Conservation (phyloP, 2,113 vertebrate genomes). For the Pygoscelis antarcticus region DNA sequence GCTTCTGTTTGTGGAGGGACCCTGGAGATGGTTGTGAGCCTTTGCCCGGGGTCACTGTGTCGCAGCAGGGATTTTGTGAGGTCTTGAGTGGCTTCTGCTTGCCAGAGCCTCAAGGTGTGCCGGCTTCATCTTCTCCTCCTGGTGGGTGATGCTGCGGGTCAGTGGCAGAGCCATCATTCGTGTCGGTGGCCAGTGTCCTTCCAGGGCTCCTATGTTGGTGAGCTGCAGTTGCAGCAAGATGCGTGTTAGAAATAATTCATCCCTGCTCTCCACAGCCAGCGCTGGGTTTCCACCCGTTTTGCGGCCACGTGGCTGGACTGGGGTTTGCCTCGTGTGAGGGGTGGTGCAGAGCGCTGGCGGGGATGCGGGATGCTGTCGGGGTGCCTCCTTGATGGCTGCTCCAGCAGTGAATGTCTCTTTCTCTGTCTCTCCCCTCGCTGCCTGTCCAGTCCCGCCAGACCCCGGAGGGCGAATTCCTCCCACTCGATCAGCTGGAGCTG, state of each 20-base stretch:
- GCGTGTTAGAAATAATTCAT: slow-evolving; percentile 46
- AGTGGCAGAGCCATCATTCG: background rate
- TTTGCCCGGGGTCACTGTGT: background rate
- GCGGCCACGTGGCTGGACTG: background rate
- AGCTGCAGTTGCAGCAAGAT: slow-evolving; percentile 13
- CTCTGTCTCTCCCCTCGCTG: slow-evolving; percentile 63
- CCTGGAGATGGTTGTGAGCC: background rate
- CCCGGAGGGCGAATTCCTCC: slow-evolving; percentile 97
- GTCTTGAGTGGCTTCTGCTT: background rate
- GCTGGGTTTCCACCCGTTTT: slow-evolving; percentile 12
- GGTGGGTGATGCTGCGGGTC: background rate
- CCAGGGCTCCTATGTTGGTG: background rate
- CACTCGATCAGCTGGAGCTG: slow-evolving; percentile 97
- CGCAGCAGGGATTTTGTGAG: fast-evolving
- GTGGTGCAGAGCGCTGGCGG: slow-evolving; percentile 53
- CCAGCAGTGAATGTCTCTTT: slow-evolving; percentile 55
- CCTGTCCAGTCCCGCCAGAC: slow-evolving; percentile 94
- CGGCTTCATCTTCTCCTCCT: background rate
- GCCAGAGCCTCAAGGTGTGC: too few relatives aligned
- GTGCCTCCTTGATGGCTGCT: slow-evolving; percentile 48
- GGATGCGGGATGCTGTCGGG: background rate
- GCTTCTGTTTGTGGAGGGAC: background rate
- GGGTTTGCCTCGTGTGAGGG: slow-evolving; percentile 39
- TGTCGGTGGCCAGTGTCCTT: background rate
- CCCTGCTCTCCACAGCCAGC: background rate